Evolutionary conservation across 2,888 invertebrate genomes (phyloP), one percentile per base, ranked within the genome.

Genomic region (Boloria euphrosyne): DNA sequence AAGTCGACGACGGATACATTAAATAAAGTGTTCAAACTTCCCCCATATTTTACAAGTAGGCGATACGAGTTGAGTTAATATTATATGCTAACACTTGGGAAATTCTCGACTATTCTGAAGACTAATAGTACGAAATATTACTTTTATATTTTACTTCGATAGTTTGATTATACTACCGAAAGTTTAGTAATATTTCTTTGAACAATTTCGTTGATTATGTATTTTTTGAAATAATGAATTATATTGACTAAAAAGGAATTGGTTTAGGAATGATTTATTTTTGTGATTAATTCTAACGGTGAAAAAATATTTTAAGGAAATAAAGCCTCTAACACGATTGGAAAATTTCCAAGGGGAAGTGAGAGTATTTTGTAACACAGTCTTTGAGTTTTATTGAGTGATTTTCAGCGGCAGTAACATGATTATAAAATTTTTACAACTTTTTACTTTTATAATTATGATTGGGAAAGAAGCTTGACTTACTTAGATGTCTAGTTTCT

Each of bases 401-500:
- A 58, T 46, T 58, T 31, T 51, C 10, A 43, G n/a, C 13, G 47
- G 43, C 51, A 22, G 14, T 51, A 51, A 51, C 38, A 18, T 43
- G 47, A 43, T 60, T 43, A 51, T 51, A 51, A 38, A 60, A 51
- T 51, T 60, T 50, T 60, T 6, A 13, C 10, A n/a, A 52, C 22
- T 17, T 60, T 63, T 27, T n/a, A 67, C 58, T 59, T 62, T 38
- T 49, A n/a, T 67, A 62, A 67, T 62, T 66, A 57, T 58, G 58
- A 67, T 67, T 52, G 53, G 62, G 59, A 58, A 43, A 58, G 58
- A 58, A 22, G 43, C 58, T 59, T 63, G 43, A 58, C 66, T 62
- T 67, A 63, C 44, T 67, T 67, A 38, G 27, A 62, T 38, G 22
- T 58, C 27, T 53, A 58, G 27, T 49, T 58, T 58, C n/a, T 22